phyloP scores from a whole-genome alignment of 2,113 vertebrate species.

The Elephas maximus region DNA sequence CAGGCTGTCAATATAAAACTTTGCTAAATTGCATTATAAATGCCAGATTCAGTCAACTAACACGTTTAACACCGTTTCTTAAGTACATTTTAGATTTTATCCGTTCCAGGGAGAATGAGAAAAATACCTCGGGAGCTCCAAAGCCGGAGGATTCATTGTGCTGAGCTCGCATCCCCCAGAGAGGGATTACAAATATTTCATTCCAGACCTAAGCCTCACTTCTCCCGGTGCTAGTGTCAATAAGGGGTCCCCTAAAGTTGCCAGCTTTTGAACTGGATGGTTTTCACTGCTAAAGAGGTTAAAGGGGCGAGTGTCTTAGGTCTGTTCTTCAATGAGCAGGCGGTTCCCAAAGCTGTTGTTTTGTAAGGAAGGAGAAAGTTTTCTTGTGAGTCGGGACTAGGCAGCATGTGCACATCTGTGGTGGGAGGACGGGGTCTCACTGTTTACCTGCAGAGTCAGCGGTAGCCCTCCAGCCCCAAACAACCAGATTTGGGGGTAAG shows the following conservation, averaged over 20 bases:
- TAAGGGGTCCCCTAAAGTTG: slow-evolving; percentile 31
- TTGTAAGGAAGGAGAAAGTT: background rate
- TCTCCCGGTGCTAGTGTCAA: background rate
- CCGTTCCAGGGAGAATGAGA: slow-evolving; percentile 77
- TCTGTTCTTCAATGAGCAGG: slow-evolving; percentile 47
- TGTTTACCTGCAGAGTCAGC: background rate
- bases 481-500: background rate
- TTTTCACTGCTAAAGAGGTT: slow-evolving; percentile 6
- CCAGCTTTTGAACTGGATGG: slow-evolving; percentile 23
- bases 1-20: slow-evolving; percentile 86
- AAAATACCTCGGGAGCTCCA: slow-evolving; percentile 69
- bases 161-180: slow-evolving; percentile 67
- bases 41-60: slow-evolving; percentile 86
- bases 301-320: background rate
- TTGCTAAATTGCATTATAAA: slow-evolving; percentile 87
- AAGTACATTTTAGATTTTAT: slow-evolving; percentile 83
- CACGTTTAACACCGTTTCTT: slow-evolving; percentile 84
- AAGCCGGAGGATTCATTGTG: slow-evolving; percentile 60
- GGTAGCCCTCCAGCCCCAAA: background rate
- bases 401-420: accelerated
- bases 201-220: slow-evolving; percentile 57
- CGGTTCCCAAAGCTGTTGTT: background rate
- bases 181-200: slow-evolving; percentile 80
- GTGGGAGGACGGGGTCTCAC: background rate
- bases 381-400: background rate